Conservation (phyloP, 1,140 invertebrate genomes). For the Drosophila auraria region DNA sequence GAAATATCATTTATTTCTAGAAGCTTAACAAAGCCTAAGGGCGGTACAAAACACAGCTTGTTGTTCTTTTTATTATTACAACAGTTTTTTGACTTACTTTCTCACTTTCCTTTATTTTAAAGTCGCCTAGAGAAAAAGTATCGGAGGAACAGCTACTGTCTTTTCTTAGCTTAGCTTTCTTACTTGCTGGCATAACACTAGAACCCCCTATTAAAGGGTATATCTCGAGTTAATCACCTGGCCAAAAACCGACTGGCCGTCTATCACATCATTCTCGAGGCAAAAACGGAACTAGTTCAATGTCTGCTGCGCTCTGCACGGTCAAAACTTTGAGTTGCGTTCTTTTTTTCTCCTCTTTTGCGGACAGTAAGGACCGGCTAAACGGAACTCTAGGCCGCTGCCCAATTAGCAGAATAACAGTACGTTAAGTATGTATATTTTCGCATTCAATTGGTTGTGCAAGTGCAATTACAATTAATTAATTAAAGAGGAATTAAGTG, state of each 20-base stretch:
- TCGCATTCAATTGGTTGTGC: neutral
- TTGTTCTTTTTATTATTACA: too few species aligned
- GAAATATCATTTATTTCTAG: too few species aligned
- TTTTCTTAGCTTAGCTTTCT: neutral
- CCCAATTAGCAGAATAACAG: neutral
- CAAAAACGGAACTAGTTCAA: constrained; percentile 72
- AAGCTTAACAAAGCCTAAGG: too few species aligned
- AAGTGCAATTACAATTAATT: constrained; percentile 10
- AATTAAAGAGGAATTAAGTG: constrained; percentile 28
- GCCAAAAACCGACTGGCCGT: constrained; percentile 21
- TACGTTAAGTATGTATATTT: neutral
- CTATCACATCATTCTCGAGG: constrained; percentile 19
- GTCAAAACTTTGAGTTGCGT: constrained; percentile 21
- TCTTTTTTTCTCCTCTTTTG: neutral
- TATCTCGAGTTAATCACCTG: constrained; percentile 15
- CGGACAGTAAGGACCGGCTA: constrained; percentile 28
- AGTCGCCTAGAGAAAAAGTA: too few species aligned
- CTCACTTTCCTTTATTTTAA: too few species aligned
- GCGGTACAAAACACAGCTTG: too few species aligned
- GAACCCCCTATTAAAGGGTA: constrained; percentile 1
- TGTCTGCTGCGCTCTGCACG: constrained; percentile 45
- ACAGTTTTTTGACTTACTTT: too few species aligned
- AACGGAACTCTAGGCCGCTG: neutral
- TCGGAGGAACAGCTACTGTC: too few species aligned
- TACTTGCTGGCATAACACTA: too few species aligned